Evolutionary conservation across 2,888 invertebrate genomes (phyloP), one percentile per base, ranked within the genome.

Genomic region (Mesorhabditis sp.): DNA sequence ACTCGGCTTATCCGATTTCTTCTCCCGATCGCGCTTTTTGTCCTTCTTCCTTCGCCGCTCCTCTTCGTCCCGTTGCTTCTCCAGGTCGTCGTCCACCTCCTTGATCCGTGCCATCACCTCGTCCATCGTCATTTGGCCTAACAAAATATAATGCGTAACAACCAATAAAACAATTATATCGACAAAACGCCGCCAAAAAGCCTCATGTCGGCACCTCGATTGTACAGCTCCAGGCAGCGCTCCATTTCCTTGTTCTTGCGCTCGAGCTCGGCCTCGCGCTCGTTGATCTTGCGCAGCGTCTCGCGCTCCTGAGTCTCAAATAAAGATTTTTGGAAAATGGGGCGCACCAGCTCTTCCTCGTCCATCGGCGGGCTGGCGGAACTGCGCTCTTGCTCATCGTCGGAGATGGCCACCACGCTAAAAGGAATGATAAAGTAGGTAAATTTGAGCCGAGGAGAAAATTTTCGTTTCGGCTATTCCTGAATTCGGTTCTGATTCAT

Each of bases 351-450:
- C n/a, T 13, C 58, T 13, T 50, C 58, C n/a, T 50, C n/a, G 58
- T 50, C 58, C 28, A 28, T 28, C 28, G 28, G 28, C 28, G 28
- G 28, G 28, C 28, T 28, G 28, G 28, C 28, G 28, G 28, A 28
- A n/a, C 58, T 50, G 58, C 58, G 7, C 58, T 50, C 58, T 50
- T 50, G 10, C n/a, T 50, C 58, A n/a, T 50, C 58, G n/a, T 50
- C 58, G n/a, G 58, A 50, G 58, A 28, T 28, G 28, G 28, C 28
- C 28, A 28, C 28, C 28, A 28, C 28, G 28, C 28, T 28, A 28
- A 28, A 28, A 28, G 28, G 2, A 28, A 28, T 28, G 28, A 28
- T 28, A 28, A 28, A 28, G 28, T 28, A 28, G 28, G 28, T 28
- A 28, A 28, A 28, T 28, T 28, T 28, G 28, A 28, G 28, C 28